Conservation (phyloP, 2,888 invertebrate species). For the Eupsilia transversa region DNA sequence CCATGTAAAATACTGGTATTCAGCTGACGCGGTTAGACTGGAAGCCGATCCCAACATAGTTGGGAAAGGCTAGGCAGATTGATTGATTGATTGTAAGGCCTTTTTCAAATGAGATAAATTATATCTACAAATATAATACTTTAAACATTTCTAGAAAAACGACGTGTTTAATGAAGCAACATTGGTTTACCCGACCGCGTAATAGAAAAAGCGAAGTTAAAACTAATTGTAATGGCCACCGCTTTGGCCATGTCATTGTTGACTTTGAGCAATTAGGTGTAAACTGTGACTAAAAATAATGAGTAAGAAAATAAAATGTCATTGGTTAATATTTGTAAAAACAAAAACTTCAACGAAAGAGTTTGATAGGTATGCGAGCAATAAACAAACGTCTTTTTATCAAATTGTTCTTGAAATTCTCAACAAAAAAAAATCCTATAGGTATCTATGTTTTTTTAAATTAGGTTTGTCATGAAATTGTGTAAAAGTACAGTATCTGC, state of each 20-base stretch:
- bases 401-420: too few species aligned
- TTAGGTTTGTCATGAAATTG: not conserved
- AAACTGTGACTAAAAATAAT: constrained; percentile 35
- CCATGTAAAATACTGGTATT: too few species aligned
- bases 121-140: too few species aligned
- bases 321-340: not conserved
- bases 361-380: not conserved
- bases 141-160: not conserved
- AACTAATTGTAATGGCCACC: constrained; percentile 44
- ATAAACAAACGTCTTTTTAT: not conserved
- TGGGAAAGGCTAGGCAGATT: too few species aligned
- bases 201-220: constrained; percentile 51
- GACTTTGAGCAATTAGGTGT: constrained; percentile 43
- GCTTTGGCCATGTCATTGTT: constrained; percentile 44
- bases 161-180: constrained; percentile 30
- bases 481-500: not conserved
- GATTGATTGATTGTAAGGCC: too few species aligned
- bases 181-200: constrained; percentile 46
- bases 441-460: too few species aligned
- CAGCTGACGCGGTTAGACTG: too few species aligned
- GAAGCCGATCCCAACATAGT: too few species aligned
- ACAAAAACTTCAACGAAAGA: not conserved
- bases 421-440: too few species aligned
- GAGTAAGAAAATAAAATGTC: not conserved
- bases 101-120: too few species aligned